phyloP scores from a whole-genome alignment of 2,797 vertebrate genomes.

The Synaphobranchus kaupii region DNA sequence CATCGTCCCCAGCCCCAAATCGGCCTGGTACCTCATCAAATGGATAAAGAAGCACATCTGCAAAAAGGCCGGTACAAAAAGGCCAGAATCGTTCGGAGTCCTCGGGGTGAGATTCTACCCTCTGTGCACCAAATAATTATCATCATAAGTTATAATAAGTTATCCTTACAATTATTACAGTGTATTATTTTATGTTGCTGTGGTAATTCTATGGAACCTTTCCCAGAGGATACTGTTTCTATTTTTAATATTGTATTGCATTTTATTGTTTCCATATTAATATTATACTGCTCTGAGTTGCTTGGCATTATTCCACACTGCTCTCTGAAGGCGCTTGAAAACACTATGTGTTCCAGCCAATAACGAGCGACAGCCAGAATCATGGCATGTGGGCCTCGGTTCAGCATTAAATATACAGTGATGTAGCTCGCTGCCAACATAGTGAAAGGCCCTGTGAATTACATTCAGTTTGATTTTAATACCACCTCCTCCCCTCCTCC shows the following conservation, averaged over 20 bases:
- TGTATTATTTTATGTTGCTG: background rate
- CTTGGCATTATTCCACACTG: background rate
- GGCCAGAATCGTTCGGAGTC: constrained; percentile 84
- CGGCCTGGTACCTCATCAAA: constrained; percentile 87
- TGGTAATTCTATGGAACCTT: background rate
- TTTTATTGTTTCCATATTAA: background rate
- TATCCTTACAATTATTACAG: background rate
- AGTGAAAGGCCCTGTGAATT: background rate
- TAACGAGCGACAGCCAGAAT: background rate
- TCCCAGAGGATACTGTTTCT: background rate
- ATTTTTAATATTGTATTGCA: background rate
- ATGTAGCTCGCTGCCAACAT: background rate
- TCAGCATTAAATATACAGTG: background rate
- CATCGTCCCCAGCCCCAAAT: constrained; percentile 94
- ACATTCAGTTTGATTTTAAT: constrained; percentile 34
- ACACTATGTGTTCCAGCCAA: background rate
- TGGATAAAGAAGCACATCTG: constrained; percentile 90
- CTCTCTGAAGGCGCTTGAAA: background rate
- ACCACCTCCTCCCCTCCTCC: constrained; percentile 4
- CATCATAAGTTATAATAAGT: background rate
- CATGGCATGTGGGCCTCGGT: background rate
- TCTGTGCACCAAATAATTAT: background rate
- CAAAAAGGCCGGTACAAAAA: constrained; percentile 80
- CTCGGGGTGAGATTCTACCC: constrained; percentile 80
- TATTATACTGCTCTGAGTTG: background rate